Evolutionary conservation across 2,797 vertebrate genomes (phyloP).

Genomic region (Poecilia gillii): DNA sequence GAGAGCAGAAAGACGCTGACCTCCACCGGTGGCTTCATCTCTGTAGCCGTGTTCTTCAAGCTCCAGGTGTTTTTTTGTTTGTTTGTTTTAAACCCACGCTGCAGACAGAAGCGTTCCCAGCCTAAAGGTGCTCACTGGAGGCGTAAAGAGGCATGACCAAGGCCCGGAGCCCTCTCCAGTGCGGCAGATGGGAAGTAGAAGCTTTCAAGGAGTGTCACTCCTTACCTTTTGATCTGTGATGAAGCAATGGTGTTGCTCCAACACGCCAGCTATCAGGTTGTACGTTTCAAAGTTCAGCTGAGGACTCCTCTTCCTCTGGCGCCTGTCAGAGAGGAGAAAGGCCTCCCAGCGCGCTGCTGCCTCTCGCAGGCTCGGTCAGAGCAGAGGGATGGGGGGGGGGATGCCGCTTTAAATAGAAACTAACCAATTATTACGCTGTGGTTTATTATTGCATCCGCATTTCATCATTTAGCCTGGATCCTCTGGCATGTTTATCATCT

Average conservation of each 20-base stretch:
- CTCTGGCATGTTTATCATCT: neutral
- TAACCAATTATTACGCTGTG: neutral
- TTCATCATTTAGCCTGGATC: neutral
- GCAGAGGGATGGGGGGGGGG: too few relatives aligned
- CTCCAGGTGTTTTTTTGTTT: neutral
- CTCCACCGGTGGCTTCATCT: constrained; percentile 76
- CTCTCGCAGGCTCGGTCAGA: neutral
- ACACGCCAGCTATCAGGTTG: constrained; percentile 22
- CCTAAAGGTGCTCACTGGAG: constrained; percentile 17
- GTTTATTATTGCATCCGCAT: neutral
- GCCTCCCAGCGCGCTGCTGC: constrained; percentile 5
- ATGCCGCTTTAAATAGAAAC: neutral
- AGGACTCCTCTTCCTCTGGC: neutral
- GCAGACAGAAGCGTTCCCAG: constrained; percentile 3
- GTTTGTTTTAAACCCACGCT: neutral
- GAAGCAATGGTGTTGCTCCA: constrained; percentile 28
- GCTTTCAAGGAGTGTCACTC: constrained; percentile 45
- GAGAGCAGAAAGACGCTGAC: constrained; percentile 79
- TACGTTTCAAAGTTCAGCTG: constrained; percentile 71
- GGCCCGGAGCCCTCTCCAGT: neutral
- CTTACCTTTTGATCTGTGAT: constrained; percentile 59
- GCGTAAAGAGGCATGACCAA: constrained; percentile 38
- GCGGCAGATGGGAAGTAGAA: neutral
- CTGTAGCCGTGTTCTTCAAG: neutral
- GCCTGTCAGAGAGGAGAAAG: neutral